Percentiles rank a stretch among this genome's conserved stretches.
phyloP scores from a whole-genome alignment of 2,888 invertebrate species.

The Plagiodera versicolora region DNA sequence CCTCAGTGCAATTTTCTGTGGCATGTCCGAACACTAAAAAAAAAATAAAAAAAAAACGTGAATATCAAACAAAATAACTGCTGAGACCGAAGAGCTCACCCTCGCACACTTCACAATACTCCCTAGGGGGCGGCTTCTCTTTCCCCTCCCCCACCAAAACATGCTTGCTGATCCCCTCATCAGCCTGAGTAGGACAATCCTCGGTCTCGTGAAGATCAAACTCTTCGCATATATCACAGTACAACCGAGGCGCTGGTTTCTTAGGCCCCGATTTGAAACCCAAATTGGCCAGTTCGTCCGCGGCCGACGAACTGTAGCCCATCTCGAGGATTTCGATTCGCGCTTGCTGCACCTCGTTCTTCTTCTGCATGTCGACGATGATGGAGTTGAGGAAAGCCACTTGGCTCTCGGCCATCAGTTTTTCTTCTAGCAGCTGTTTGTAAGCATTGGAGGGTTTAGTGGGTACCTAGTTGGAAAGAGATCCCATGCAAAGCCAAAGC shows the following conservation, averaged over 20 bases:
- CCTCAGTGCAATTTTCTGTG: constrained; percentile 83
- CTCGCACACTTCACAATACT: constrained; percentile 94
- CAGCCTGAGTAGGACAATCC: constrained; percentile 88
- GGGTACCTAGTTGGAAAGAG: constrained; percentile 25
- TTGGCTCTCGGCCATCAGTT: constrained; percentile 69
- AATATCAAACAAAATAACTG: too few species aligned
- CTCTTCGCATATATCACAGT: constrained; percentile 97
- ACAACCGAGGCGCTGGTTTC: constrained; percentile 72
- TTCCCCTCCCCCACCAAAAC: too few species aligned
- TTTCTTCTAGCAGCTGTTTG: constrained; percentile 61
- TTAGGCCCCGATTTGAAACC: constrained; percentile 12
- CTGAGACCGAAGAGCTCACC: too few species aligned
- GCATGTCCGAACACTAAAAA: constrained; percentile 86
- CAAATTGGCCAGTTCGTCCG: constrained; percentile 54
- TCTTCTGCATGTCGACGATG: constrained; percentile 93
- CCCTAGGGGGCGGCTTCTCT: constrained; percentile 60
- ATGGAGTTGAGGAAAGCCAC: constrained; percentile 94
- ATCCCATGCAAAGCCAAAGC: constrained; percentile 20
- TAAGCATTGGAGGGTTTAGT: constrained; percentile 40
- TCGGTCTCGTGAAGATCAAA: constrained; percentile 98
- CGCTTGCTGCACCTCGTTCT: constrained; percentile 81
- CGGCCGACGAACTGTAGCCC: constrained; percentile 58
- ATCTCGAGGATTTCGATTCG: constrained; percentile 77
- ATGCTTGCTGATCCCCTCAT: constrained; percentile 56
- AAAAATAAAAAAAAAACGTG: constrained; percentile 51